phyloP scores from a whole-genome alignment of 2,797 vertebrate species.

The Margarornis squamiger region DNA sequence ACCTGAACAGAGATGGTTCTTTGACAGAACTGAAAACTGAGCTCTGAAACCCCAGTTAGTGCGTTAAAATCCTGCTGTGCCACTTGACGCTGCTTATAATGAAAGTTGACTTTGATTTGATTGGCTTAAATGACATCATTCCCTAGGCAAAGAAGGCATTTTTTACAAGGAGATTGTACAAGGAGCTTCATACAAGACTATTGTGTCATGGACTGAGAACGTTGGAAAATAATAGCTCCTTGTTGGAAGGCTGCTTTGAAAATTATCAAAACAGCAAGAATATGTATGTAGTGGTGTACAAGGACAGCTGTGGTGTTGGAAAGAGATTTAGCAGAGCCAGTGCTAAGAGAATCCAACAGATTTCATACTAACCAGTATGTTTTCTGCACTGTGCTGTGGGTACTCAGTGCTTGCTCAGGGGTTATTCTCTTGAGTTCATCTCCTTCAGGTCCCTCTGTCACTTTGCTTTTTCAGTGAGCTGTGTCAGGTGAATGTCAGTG shows the following conservation, averaged over 20 bases:
- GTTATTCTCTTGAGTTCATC: not conserved
- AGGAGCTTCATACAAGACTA: not conserved
- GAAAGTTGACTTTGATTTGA: not conserved
- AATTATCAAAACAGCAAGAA: not conserved
- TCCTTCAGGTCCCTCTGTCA: not conserved
- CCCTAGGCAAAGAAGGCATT: not conserved
- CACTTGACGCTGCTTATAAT: not conserved
- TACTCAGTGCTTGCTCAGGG: not conserved
- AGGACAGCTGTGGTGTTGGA: not conserved
- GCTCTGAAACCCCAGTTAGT: not conserved
- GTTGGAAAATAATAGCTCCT: not conserved
- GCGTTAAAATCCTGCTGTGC: not conserved
- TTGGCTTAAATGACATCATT: not conserved
- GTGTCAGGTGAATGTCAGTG: not conserved
- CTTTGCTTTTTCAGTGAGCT: not conserved
- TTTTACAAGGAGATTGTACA: not conserved
- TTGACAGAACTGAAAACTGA: not conserved
- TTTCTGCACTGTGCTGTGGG: not conserved
- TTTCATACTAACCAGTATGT: not conserved
- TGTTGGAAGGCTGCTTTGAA: not conserved
- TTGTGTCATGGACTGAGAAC: not conserved
- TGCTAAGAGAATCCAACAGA: not conserved
- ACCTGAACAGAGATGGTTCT: not conserved
- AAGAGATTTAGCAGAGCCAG: not conserved
- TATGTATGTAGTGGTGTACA: fast-evolving